phyloP scores from a whole-genome alignment of 2,797 vertebrate genomes.

The Rhabdomys pumilio region DNA sequence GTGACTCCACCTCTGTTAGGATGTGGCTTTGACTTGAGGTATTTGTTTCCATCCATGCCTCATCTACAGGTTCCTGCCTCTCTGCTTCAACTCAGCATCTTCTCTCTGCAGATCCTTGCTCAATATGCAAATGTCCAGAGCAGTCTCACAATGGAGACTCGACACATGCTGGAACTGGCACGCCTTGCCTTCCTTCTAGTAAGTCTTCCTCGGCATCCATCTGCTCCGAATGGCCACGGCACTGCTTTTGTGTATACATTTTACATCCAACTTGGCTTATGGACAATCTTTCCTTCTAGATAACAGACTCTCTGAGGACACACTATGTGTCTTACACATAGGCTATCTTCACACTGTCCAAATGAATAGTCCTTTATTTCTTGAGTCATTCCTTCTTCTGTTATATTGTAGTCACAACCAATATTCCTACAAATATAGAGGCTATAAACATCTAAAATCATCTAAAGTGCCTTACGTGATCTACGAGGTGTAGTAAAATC shows the following conservation, averaged over 20 bases:
- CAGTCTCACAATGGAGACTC: not conserved
- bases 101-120: not conserved
- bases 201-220: not conserved
- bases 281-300: not conserved
- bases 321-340: not conserved
- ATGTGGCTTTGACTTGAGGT: not conserved
- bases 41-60: not conserved
- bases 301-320: slow-evolving; percentile 6
- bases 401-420: not conserved
- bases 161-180: not conserved
- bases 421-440: not conserved
- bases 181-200: not conserved
- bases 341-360: not conserved
- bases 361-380: not conserved
- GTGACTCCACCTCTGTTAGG: not conserved
- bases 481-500: not conserved
- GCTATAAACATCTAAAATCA: not conserved
- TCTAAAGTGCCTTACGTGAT: not conserved
- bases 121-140: not conserved
- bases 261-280: not conserved
- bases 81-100: not conserved
- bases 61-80: not conserved
- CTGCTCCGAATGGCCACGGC: not conserved
- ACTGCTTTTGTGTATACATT: not conserved
- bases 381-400: slow-evolving; percentile 21